Conservation (phyloP, 2,113 vertebrate genomes). For the Oenanthe oenanthe region DNA sequence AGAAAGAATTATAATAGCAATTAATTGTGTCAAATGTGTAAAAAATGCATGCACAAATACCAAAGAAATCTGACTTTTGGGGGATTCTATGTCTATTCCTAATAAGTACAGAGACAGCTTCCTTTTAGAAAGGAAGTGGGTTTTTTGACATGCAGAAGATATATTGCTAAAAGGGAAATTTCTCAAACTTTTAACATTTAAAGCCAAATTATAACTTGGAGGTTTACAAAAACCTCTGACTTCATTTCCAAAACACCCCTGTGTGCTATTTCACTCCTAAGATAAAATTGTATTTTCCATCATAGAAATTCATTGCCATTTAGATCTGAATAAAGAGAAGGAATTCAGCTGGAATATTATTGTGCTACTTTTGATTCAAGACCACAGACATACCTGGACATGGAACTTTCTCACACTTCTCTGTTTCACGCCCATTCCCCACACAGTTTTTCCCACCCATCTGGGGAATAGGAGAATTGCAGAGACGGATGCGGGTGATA, state of each 20-base stretch:
- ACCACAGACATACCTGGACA: conserved; percentile 84
- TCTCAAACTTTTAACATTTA: neutral
- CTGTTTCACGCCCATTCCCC: conserved; percentile 91
- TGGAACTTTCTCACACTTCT: conserved; percentile 84
- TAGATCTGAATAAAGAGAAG: neutral
- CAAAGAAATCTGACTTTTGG: neutral
- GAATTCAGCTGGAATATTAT: neutral
- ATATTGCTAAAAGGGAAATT: neutral
- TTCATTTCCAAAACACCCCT: neutral
- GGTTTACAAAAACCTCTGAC: neutral
- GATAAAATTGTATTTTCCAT: neutral
- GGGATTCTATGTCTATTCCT: neutral
- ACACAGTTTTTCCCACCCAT: conserved; percentile 90
- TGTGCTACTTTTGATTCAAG: neutral
- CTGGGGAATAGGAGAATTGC: conserved; percentile 94
- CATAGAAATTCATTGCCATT: neutral
- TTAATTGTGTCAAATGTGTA: neutral
- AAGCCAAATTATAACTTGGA: neutral
- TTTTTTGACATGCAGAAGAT: neutral
- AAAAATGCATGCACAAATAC: neutral
- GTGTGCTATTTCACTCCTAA: neutral
- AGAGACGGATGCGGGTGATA: conserved; percentile 94
- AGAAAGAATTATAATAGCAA: neutral
- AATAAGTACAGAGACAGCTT: neutral
- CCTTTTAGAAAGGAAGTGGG: neutral